Conservation (phyloP, 2,797 vertebrate species). For the Enteromius paludinosus region DNA sequence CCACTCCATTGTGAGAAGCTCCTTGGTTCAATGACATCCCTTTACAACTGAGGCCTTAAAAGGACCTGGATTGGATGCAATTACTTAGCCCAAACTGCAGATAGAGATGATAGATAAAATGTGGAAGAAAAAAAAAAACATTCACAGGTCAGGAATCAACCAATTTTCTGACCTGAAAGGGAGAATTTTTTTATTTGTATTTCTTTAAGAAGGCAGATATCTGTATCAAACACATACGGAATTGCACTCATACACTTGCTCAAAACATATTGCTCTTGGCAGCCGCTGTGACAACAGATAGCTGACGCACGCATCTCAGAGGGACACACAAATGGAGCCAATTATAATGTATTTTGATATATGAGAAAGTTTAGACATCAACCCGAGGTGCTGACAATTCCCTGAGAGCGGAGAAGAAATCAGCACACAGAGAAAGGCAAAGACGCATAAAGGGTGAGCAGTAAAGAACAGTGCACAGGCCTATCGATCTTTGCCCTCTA, state of each 20-base stretch:
- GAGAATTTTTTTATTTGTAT: constrained; percentile 1
- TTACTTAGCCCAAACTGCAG: constrained; percentile 50
- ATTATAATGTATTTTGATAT: constrained; percentile 80
- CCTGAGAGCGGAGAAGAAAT: constrained; percentile 70
- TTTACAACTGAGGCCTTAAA: constrained; percentile 42
- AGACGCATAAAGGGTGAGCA: constrained; percentile 53
- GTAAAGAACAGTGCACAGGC: constrained; percentile 49
- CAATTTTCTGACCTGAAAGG: constrained; percentile 26
- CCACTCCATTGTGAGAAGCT: constrained; percentile 44
- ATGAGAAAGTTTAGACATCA: constrained; percentile 78
- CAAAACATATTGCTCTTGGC: constrained; percentile 78
- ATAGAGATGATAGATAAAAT: constrained; percentile 46
- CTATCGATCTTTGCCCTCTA: constrained; percentile 61
- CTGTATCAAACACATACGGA: constrained; percentile 66
- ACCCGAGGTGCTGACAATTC: constrained; percentile 77
- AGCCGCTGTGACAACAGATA: constrained; percentile 66
- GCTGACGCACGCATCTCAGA: constrained; percentile 71
- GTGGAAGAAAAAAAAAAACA: constrained; percentile 4
- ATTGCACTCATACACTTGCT: constrained; percentile 69
- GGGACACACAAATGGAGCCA: constrained; percentile 79
- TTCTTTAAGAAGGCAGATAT: constrained; percentile 18
- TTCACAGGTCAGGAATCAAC: constrained; percentile 40
- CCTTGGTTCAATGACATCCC: constrained; percentile 46
- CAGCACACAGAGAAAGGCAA: constrained; percentile 38
- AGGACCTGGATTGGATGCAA: constrained; percentile 41